A percentile compares a stretch with the other conserved stretches of the same genome.
phyloP scores from a whole-genome alignment of 2,113 vertebrate genomes.

The Noctilio leporinus region DNA sequence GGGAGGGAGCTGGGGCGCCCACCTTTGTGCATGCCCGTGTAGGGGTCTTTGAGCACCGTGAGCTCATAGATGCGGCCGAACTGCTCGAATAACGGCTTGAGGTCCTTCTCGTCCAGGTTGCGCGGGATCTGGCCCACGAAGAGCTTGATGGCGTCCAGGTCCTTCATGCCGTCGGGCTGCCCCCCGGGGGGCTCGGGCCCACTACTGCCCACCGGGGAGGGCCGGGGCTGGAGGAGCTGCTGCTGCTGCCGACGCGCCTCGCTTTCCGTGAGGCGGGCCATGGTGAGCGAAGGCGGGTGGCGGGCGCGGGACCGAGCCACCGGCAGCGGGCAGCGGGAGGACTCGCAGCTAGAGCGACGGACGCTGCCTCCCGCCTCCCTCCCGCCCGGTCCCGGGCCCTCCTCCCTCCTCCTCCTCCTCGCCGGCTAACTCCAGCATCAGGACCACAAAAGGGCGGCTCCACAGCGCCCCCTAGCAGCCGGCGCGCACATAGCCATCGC shows the following conservation, averaged over 20 bases:
- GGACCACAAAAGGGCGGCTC: constrained; percentile 74
- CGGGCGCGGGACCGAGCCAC: constrained; percentile 3
- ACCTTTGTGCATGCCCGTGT: constrained; percentile 99
- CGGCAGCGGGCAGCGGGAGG: constrained; percentile 39
- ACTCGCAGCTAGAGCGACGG: constrained; percentile 49
- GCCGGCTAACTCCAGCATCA: constrained; percentile 59
- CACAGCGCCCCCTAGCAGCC: constrained; percentile 64
- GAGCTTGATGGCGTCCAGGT: constrained; percentile 98
- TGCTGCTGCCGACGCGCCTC: constrained; percentile 90
- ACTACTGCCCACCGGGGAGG: constrained; percentile 95
- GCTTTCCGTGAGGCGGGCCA: constrained; percentile 95
- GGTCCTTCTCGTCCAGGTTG: constrained; percentile 96
- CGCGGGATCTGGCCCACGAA: constrained; percentile 98
- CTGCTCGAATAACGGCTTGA: constrained; percentile 97
- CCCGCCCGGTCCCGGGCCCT: constrained; percentile 23
- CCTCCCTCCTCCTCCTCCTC: neutral
- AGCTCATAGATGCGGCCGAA: constrained; percentile 99
- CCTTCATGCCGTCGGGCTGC: constrained; percentile 94
- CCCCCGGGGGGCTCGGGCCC: constrained; percentile 91
- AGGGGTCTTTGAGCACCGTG: constrained; percentile 97
- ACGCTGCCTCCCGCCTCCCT: constrained; percentile 48
- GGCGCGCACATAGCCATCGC: neutral
- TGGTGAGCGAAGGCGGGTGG: constrained; percentile 74
- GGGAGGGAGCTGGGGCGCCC: constrained; percentile 68
- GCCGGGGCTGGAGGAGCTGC: constrained; percentile 85